Percentiles rank a stretch among this genome's conserved stretches.
phyloP scores from a whole-genome alignment of 2,888 invertebrate species.

The Ectemnius cavifrons region DNA sequence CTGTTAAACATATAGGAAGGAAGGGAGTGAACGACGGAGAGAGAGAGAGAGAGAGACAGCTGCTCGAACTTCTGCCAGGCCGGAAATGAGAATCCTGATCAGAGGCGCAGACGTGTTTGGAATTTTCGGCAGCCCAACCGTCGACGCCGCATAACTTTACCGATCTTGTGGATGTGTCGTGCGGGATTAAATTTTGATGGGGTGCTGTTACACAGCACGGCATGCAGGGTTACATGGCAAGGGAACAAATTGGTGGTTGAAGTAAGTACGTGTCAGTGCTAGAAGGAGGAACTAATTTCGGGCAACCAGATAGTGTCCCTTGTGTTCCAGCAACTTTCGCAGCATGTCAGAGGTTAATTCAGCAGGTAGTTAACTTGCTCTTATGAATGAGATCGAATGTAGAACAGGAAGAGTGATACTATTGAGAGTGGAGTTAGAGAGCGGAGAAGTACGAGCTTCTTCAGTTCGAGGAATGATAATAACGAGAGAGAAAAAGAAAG shows the following conservation, averaged over 20 bases:
- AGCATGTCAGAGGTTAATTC: background rate
- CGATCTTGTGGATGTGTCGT: constrained; percentile 5
- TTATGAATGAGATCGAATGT: background rate
- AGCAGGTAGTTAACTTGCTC: background rate
- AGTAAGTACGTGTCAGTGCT: no score
- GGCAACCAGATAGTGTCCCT: background rate
- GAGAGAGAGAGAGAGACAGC: background rate
- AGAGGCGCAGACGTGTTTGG: constrained; percentile 30
- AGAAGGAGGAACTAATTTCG: no score
- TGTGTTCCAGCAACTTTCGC: background rate
- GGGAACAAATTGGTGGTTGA: background rate
- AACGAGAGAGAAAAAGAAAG: constrained; percentile 22
- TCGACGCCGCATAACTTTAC: constrained; percentile 16
- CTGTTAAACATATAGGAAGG: background rate
- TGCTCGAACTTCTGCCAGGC: background rate
- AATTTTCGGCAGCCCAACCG: constrained; percentile 23
- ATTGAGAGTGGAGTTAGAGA: no score
- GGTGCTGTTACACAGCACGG: background rate
- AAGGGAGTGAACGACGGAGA: no score
- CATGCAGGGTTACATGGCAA: background rate
- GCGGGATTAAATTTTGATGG: constrained; percentile 8
- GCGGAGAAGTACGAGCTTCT: background rate
- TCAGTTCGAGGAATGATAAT: constrained; percentile 9
- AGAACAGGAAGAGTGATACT: no score
- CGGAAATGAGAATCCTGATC: constrained; percentile 31